Conservation (phyloP, 2,113 vertebrate genomes). For the Sylvietta virens region DNA sequence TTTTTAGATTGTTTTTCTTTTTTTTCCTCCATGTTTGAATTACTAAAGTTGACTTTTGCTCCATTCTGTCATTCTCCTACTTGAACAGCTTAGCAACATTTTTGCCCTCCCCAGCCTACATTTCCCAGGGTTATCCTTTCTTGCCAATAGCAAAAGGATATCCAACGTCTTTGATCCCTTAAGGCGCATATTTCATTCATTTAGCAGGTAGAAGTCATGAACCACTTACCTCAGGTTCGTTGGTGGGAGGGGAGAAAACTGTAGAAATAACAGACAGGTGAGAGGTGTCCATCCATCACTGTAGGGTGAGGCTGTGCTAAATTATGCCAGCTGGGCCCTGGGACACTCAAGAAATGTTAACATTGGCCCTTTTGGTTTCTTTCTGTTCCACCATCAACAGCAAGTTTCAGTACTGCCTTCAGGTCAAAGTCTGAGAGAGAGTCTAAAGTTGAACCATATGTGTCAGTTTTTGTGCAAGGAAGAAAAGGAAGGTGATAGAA, state of each 20-base stretch:
- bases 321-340: rapidly evolving
- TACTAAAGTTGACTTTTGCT: not conserved
- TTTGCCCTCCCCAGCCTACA: not conserved
- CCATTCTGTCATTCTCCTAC: not conserved
- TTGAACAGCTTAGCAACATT: not conserved
- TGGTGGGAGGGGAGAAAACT: not conserved
- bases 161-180: not conserved
- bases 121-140: not conserved
- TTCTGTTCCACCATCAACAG: not conserved
- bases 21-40: not conserved
- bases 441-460: not conserved
- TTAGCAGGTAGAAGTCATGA: not conserved
- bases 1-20: not conserved
- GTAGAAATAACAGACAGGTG: not conserved
- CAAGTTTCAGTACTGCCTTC: not conserved
- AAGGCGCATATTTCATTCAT: not conserved
- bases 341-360: not conserved
- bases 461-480: not conserved
- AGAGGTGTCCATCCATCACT: not conserved
- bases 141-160: not conserved
- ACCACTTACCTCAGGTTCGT: not conserved
- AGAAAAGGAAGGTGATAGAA: not conserved
- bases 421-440: not conserved
- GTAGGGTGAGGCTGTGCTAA: not conserved
- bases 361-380: not conserved